phyloP scores from a whole-genome alignment of 92 coral and sea anemone species.

The Meandrina meandrites region DNA sequence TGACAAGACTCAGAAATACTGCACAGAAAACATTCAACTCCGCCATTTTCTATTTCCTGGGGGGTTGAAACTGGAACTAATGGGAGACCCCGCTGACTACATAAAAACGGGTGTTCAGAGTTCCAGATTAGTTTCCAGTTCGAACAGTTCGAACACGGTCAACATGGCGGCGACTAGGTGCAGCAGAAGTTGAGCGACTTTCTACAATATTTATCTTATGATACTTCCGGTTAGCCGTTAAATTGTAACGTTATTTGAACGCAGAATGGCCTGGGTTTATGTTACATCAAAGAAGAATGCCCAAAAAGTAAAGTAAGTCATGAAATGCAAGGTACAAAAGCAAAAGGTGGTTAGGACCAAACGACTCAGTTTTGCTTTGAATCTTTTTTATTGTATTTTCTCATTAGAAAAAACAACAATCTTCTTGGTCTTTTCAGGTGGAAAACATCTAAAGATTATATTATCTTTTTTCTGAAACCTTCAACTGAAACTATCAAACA shows the following conservation, averaged over 20 bases:
- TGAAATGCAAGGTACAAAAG: too few relatives aligned
- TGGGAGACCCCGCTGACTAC: conserved; percentile 1
- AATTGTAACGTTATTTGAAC: neutral
- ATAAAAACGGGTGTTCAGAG: neutral
- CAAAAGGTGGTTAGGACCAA: too few relatives aligned
- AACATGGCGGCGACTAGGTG: neutral
- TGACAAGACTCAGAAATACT: neutral
- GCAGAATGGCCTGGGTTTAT: conserved; percentile 46
- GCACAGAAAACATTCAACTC: neutral
- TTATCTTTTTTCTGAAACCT: too few relatives aligned
- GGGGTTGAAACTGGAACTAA: conserved; percentile 11
- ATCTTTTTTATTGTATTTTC: too few relatives aligned
- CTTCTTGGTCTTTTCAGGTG: neutral
- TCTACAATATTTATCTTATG: neutral
- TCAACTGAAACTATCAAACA: too few relatives aligned
- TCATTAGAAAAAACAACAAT: too few relatives aligned
- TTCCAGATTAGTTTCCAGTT: neutral
- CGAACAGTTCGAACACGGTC: neutral
- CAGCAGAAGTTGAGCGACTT: neutral
- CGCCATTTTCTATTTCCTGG: conserved; percentile 9
- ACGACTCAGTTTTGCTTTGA: too few relatives aligned
- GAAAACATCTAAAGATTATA: neutral
- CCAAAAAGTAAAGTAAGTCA: conserved; percentile 51
- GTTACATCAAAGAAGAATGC: conserved; percentile 52
- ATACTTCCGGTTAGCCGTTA: neutral